phyloP scores from a whole-genome alignment of 2,797 vertebrate genomes.

The Octomys mimax region DNA sequence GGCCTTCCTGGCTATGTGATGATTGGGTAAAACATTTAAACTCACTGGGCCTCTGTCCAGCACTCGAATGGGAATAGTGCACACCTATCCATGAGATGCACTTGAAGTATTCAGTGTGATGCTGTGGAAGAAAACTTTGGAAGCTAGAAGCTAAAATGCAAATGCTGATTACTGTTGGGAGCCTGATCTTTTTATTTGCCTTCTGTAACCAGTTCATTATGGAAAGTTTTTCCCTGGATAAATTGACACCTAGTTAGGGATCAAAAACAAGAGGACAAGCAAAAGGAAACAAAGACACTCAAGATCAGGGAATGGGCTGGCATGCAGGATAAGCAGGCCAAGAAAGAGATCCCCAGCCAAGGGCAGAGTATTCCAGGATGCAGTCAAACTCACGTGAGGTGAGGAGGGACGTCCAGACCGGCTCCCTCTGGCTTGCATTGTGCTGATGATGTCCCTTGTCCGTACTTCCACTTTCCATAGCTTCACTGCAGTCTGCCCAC shows the following conservation, averaged over 20 bases:
- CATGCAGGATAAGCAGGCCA: not conserved
- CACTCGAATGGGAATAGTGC: not conserved
- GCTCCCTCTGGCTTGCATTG: not conserved
- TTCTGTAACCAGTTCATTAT: not conserved
- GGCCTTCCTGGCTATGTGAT: not conserved
- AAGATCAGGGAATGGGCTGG: not conserved
- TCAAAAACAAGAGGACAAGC: not conserved
- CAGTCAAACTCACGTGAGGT: not conserved
- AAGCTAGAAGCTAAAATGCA: not conserved
- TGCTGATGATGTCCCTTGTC: not conserved
- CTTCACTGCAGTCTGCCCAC: not conserved
- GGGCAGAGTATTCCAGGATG: not conserved
- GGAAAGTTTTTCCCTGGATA: constrained; percentile 8
- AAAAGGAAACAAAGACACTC: not conserved
- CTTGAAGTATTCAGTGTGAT: not conserved
- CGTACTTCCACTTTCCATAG: not conserved
- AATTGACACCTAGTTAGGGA: not conserved
- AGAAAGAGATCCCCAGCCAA: not conserved
- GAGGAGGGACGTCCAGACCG: not conserved
- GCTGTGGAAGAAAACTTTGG: not conserved
- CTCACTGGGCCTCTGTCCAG: not conserved
- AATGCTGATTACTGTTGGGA: not conserved
- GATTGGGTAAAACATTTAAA: not conserved
- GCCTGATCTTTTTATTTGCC: not conserved
- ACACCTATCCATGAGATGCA: not conserved